Percentiles rank a stretch among this genome's conserved stretches.
Evolutionary conservation across 2,888 invertebrate species (phyloP).

Genomic region (Lepeophtheirus nordmannii): DNA sequence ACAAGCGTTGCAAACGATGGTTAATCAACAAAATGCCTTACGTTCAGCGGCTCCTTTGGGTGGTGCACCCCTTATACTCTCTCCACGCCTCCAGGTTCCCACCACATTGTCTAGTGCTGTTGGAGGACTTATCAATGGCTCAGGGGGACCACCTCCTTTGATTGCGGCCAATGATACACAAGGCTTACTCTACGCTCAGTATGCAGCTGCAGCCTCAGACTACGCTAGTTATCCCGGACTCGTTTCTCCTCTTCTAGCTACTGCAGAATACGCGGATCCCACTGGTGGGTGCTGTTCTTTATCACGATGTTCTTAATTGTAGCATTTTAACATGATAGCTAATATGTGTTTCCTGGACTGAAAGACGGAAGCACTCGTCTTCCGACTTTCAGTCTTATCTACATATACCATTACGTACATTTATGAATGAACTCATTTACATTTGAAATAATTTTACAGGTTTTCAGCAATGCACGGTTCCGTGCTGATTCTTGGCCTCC

Average conservation of each 20-base stretch:
- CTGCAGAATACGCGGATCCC: constrained; percentile 51
- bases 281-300: constrained; percentile 59
- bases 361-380: no score
- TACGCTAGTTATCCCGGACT: constrained; percentile 80
- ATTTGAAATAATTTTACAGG: not conserved
- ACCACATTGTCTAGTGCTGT: constrained; percentile 47
- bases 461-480: not conserved
- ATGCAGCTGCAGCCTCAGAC: constrained; percentile 39
- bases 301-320: no score
- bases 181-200: constrained; percentile 67
- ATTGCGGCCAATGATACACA: constrained; percentile 47
- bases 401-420: no score
- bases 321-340: no score
- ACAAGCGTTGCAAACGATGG: constrained; percentile 45
- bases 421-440: no score
- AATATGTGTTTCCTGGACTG: no score
- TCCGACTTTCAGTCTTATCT: no score
- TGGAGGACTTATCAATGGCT: constrained; percentile 31
- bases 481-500: not conserved
- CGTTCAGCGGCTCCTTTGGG: constrained; percentile 56
- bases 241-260: constrained; percentile 34
- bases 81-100: constrained; percentile 69
- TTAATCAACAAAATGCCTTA: constrained; percentile 43
- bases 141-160: constrained; percentile 44
- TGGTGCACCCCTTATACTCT: constrained; percentile 80